Evolutionary conservation across 1,140 invertebrate genomes (phyloP), one percentile per base, ranked within the genome.

Genomic region (Lasioglossum albipes): DNA sequence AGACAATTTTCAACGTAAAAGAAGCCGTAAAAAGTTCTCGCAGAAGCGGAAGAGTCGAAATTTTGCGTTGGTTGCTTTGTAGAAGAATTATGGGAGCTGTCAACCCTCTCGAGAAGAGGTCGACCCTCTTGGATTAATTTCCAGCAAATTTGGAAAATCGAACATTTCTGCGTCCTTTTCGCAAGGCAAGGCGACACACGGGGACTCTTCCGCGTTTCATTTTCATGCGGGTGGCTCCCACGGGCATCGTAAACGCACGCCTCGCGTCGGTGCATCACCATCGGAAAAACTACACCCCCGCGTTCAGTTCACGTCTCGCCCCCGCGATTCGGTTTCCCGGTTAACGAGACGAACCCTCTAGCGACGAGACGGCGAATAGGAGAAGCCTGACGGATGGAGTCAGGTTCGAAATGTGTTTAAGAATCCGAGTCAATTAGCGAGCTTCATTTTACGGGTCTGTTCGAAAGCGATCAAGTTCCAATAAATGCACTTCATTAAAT

Each of bases 141-240:
- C 36, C 36, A 36, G 36, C 36, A 36, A 36, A 36, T 36, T 36
- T 10, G 45, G 13, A 49, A 12, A 20, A 61, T 41, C 7, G 16
- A 57, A 68, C 49, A 64, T 76, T 75, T 84, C 66, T 62, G 71
- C n/a, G 41, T 31, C 64, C 49, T 84, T 84, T 64, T 36, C 70
- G 72, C 64, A 76, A 72, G 72, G 62, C 45, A 59, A 13, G 22
- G 18, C 36, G 80, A 75, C 75, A 77, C 49, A 9, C 36, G 22
- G 18, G 36, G 75, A 72, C 71, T 77, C 49, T 69, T 74, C 75
- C 70, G 71, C 62, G 82, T 87, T 87, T 87, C 85, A 84, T 87
- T 84, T 87, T 84, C 85, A 70, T 71, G 71, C 54, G 52, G 59
- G 81, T 84, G 22, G 42, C 70, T 87, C 86, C 79, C 86, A 20